Evolutionary conservation across 2,888 invertebrate species (phyloP), one percentile per base, ranked within the genome.

Genomic region (Eledona agricola): DNA sequence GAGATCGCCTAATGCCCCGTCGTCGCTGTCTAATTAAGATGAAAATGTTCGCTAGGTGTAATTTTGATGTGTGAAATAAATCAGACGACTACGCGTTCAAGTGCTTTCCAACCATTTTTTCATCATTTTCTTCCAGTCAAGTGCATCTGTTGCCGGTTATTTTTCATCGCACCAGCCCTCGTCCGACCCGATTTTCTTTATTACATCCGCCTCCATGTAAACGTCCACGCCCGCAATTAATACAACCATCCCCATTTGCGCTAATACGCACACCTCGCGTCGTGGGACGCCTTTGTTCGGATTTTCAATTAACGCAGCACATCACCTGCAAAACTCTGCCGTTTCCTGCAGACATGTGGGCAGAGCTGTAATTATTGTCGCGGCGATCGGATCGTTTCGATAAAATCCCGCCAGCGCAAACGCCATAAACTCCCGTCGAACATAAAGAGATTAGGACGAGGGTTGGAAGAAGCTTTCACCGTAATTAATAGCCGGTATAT

Each of bases 71-170:
- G 11, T 25, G 9, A 25, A 25, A 25, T 29, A 34, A 25, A 23
- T 25, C 32, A 45, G n/a, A n/a, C n/a, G n/a, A n/a, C n/a, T 51
- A 54, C 42, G 43, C 42, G 42, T 53, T 57, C 37, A 51, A n/a
- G n/a, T n/a, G n/a, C n/a, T n/a, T n/a, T n/a, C n/a, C n/a, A n/a
- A 57, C 54, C 54, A 54, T 55, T 58, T 58, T 49, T 51, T 52
- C 49, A 58, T 58, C 49, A 51, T 55, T 55, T 45, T 31, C 42
- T 25, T 49, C 35, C 31, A 51, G 57, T 58, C 58, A 58, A 51
- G 22, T 55, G 43, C 58, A 58, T 47, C 58, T 58, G 58, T 34
- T 47, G 25, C 55, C 26, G 38, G 55, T 32, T 45, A 55, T 55
- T 55, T 55, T 55, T 50, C 50, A 50, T 45, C 50, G 50, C 38